Evolutionary conservation across 1,140 invertebrate genomes (phyloP).

Genomic region (Aphidius ervi): DNA sequence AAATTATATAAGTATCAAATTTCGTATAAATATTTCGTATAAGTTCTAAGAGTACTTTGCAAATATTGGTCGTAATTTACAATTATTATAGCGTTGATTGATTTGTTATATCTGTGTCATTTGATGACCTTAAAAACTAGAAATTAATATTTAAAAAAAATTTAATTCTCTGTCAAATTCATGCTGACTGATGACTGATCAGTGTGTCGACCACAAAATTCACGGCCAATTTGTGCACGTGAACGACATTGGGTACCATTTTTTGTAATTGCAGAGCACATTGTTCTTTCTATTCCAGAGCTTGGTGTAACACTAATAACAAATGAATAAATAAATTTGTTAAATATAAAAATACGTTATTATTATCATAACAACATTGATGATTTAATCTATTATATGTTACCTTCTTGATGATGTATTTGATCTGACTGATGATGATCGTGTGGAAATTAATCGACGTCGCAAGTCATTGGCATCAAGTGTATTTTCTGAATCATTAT

Average conservation of each 20-base stretch:
- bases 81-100: too few relatives aligned
- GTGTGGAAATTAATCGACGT: constrained; percentile 2
- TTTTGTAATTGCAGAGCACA: constrained; percentile 33
- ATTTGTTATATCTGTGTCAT: too few relatives aligned
- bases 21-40: too few relatives aligned
- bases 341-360: not conserved
- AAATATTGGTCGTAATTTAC: too few relatives aligned
- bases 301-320: constrained; percentile 28
- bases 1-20: too few relatives aligned
- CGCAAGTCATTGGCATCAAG: constrained; percentile 26
- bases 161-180: constrained; percentile 14
- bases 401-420: constrained; percentile 29
- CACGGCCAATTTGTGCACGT: constrained; percentile 21
- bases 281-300: constrained; percentile 1
- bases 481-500: constrained; percentile 21
- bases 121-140: too few relatives aligned
- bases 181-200: constrained; percentile 25
- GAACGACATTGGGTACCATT: constrained; percentile 35
- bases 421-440: not conserved
- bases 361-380: not conserved
- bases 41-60: too few relatives aligned
- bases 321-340: not conserved
- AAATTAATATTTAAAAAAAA: too few relatives aligned
- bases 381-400: not conserved
- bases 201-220: constrained; percentile 32